Percentiles rank a stretch among this genome's conserved stretches.
phyloP scores from a whole-genome alignment of 2,888 invertebrate species.

The Torymus aiolomorphi region DNA sequence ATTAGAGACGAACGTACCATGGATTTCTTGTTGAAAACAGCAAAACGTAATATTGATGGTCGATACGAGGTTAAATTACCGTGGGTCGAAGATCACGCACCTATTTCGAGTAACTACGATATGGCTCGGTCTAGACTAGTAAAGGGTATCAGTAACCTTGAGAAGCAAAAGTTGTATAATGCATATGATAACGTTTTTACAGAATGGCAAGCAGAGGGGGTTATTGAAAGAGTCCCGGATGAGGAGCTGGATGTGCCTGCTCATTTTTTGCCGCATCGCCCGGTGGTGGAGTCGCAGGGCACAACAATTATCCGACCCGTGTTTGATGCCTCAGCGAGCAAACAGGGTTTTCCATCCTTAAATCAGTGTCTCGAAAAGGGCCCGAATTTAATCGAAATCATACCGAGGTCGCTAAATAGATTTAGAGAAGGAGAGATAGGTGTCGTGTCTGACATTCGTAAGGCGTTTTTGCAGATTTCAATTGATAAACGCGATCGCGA shows the following conservation, averaged over 20 bases:
- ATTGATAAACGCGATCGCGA: slow-evolving; percentile 56
- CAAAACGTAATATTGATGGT: background rate
- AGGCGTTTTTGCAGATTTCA: too few relatives aligned
- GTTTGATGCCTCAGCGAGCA: slow-evolving; percentile 43
- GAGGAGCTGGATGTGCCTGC: too few relatives aligned
- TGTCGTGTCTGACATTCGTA: slow-evolving; percentile 46
- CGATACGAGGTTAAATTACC: background rate
- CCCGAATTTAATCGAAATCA: too few relatives aligned
- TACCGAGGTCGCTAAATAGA: background rate
- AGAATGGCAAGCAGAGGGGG: too few relatives aligned
- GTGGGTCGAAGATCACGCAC: background rate
- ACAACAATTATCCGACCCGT: too few relatives aligned
- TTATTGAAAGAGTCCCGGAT: too few relatives aligned
- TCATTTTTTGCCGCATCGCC: too few relatives aligned
- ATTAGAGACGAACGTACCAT: background rate
- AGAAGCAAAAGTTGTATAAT: too few relatives aligned
- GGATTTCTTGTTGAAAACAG: background rate
- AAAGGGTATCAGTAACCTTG: too few relatives aligned
- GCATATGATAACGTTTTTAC: too few relatives aligned
- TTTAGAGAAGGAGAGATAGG: slow-evolving; percentile 53
- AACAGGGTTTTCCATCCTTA: slow-evolving; percentile 57
- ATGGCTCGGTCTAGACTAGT: background rate
- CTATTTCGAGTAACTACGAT: background rate
- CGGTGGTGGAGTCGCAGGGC: background rate
- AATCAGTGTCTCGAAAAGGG: slow-evolving; percentile 57